Conservation (phyloP, 2,113 vertebrate genomes). For the Pardalotus punctatus region DNA sequence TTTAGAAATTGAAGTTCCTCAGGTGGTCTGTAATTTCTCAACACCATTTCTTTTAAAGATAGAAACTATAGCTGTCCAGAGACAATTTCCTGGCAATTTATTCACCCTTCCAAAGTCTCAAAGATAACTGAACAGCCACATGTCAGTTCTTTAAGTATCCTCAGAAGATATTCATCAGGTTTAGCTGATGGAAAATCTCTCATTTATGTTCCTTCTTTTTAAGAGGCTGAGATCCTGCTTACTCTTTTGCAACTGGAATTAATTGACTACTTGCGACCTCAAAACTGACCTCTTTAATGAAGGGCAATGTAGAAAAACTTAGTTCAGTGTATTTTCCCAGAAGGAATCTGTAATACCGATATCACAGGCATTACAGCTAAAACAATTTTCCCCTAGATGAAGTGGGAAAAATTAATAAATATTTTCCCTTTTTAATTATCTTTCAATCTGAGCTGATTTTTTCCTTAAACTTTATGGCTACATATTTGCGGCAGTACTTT, state of each 20-base stretch:
- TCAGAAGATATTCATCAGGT: background rate
- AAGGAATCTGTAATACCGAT: background rate
- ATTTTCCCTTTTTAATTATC: background rate
- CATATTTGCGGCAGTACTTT: background rate
- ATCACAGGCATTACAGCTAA: background rate
- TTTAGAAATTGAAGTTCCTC: background rate
- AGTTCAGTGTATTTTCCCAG: background rate
- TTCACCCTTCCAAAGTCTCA: background rate
- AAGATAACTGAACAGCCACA: background rate
- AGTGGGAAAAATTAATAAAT: background rate
- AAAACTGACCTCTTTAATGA: background rate
- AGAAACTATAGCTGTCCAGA: background rate
- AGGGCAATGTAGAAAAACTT: background rate
- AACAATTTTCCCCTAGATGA: background rate
- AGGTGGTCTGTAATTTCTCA: background rate
- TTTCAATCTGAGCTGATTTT: background rate
- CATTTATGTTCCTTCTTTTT: background rate
- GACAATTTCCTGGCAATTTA: background rate
- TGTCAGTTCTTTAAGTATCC: background rate
- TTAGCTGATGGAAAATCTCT: background rate
- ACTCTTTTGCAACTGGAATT: background rate
- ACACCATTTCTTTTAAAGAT: background rate
- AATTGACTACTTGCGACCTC: background rate
- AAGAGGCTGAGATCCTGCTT: background rate
- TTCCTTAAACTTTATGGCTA: background rate